Conservation (phyloP, 2,888 invertebrate species). For the Platycnemis pennipes region DNA sequence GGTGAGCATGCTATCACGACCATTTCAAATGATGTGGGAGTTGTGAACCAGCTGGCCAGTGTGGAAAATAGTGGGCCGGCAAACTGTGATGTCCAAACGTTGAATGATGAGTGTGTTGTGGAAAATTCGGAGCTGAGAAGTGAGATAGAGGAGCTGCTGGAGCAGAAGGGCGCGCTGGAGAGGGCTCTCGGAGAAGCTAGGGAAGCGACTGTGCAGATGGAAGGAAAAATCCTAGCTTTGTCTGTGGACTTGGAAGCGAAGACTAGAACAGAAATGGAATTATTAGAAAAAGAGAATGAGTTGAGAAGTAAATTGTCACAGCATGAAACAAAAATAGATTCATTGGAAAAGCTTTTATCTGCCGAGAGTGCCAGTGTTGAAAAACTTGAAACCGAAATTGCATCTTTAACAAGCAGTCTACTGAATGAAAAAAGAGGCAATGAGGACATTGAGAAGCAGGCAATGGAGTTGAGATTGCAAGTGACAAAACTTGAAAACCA, state of each 20-base stretch:
- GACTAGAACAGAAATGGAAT: not conserved
- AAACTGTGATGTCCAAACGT: not conserved
- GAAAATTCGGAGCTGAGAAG: conserved; percentile 17
- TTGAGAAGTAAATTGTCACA: conserved; percentile 24
- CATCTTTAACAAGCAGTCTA: not conserved
- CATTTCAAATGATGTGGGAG: not conserved
- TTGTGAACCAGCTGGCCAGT: not conserved
- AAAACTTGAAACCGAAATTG: not conserved
- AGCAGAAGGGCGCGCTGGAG: conserved; percentile 79
- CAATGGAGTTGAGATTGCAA: not conserved
- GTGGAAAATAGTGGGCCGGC: not conserved
- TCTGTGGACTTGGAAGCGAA: conserved; percentile 76
- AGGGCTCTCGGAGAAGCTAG: conserved; percentile 78
- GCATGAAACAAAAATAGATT: not conserved
- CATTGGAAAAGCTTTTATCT: not conserved
- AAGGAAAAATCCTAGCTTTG: conserved; percentile 76
- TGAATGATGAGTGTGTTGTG: not conserved
- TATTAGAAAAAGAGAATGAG: not conserved
- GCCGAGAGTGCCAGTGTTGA: not conserved
- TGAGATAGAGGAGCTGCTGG: conserved; percentile 77
- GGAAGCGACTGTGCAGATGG: conserved; percentile 72
- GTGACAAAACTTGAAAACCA: not conserved
- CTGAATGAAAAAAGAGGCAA: conserved; percentile 66
- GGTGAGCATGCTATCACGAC: not conserved
- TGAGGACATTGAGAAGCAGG: conserved; percentile 54